phyloP scores from a whole-genome alignment of 1,140 invertebrate species.

The Rhynchophorus ferrugineus region DNA sequence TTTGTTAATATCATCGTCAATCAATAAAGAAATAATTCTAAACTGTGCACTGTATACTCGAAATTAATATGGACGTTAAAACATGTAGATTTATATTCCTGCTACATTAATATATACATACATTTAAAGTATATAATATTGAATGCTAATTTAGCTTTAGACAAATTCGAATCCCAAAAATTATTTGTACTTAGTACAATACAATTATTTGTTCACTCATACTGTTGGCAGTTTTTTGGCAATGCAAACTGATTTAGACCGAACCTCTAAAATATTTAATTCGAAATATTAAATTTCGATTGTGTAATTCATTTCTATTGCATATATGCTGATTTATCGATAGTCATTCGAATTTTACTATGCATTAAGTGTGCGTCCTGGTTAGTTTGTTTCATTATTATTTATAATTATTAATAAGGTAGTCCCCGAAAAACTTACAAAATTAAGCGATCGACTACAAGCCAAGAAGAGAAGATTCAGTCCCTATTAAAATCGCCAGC shows the following conservation, averaged over 20 bases:
- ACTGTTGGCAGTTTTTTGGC: conserved; percentile 38
- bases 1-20: conserved; percentile 13
- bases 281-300: not conserved
- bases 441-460: conserved; percentile 13
- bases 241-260: conserved; percentile 29
- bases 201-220: conserved; percentile 17
- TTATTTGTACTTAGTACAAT: conserved; percentile 21
- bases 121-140: conserved; percentile 23
- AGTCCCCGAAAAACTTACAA: not conserved
- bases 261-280: conserved; percentile 19
- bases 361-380: conserved; percentile 8
- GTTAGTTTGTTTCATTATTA: conserved; percentile 1
- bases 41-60: conserved; percentile 31
- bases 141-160: conserved; percentile 15
- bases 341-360: conserved; percentile 10
- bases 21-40: conserved; percentile 12
- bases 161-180: conserved; percentile 18
- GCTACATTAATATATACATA: conserved; percentile 34
- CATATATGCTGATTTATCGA: not conserved
- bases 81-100: conserved; percentile 32
- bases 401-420: conserved; percentile 6
- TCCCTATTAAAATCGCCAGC: conserved; percentile 29
- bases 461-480: conserved; percentile 32
- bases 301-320: not conserved
- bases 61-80: conserved; percentile 34